Base-by-base conservation (phyloP, 2,797 vertebrate genomes). In the Neopelma chrysocephalum region DNA sequence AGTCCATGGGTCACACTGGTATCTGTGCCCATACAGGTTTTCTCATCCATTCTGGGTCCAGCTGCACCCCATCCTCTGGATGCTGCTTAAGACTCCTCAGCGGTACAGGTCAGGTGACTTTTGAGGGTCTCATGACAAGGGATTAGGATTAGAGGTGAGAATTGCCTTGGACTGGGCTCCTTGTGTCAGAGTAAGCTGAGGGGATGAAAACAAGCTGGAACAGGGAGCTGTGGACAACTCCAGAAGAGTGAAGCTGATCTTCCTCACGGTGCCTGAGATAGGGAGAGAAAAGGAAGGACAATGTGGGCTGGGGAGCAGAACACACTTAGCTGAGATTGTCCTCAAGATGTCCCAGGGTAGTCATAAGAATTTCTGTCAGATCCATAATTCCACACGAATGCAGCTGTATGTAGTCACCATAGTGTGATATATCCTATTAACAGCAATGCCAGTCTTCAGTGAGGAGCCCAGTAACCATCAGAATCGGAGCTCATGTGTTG, bases 391-490 rank as follows among this genome's bases (percentile, higher is more conserved):
- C n/a, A 22, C 6, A 5, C 6, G 19, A 26, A 7, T 6, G 6
- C 31, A 54, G 12, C 15, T 6, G 1, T 36, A 26, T 6, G 1
- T 36, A 29, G 32, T 48, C 47, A 25, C 11, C 14, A 3, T 38
- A 16, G 10, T 25, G 22, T 2, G 1, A 6, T 53, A 17, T 6
- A 19, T 69, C 10, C 15, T 45, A 0, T 11, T 61, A 25, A 62
- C 34, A 82, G 40, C 45, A 65, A 0, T 12, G 32, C 10, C 2
- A 3, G 23, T 47, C 64, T 64, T 53, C 48, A 60, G n/a, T 51
- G 34, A 65, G 27, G 15, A 50, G 25, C 0, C 1, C 10, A 11
- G 11, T 18, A 47, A 64, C 38, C 7, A 1, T 25, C 64, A 78
- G 29, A 78, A 38, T 25, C 32, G 15, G 40, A 51, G 7, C 18